Conservation (phyloP, 2,797 vertebrate species). For the Sphenodon punctatus region DNA sequence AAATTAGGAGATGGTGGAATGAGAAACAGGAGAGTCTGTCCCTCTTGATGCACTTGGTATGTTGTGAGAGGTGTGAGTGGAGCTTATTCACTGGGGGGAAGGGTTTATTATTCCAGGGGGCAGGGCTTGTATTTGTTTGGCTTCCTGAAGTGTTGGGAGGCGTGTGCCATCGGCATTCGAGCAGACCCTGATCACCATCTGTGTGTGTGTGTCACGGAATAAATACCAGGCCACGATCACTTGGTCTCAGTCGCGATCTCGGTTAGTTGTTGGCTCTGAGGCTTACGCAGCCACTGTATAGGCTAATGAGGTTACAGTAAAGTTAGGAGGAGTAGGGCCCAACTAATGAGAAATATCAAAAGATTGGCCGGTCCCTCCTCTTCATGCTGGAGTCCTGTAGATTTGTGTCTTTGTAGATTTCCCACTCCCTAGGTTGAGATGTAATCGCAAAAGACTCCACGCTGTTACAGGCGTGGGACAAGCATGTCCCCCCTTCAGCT, state of each 20-base stretch:
- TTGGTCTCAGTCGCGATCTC: not conserved
- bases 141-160: too few species aligned
- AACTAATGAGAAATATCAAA: not conserved
- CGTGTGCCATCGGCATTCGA: too few species aligned
- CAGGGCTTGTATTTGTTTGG: too few species aligned
- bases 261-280: not conserved
- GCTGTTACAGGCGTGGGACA: too few species aligned
- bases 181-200: not conserved
- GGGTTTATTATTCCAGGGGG: too few species aligned
- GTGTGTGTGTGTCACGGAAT: not conserved
- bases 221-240: not conserved
- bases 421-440: not conserved
- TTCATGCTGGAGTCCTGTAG: rapidly evolving
- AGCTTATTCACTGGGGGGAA: too few species aligned
- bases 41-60: too few species aligned
- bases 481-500: too few species aligned
- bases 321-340: not conserved
- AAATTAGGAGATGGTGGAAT: not conserved
- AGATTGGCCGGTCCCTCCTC: not conserved
- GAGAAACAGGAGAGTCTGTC: too few species aligned
- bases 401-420: not conserved
- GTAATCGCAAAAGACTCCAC: not conserved
- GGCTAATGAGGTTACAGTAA: not conserved
- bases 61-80: too few species aligned
- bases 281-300: not conserved